Conservation (phyloP, 92 coral and sea anemone species). For the Pocillopora grandis region DNA sequence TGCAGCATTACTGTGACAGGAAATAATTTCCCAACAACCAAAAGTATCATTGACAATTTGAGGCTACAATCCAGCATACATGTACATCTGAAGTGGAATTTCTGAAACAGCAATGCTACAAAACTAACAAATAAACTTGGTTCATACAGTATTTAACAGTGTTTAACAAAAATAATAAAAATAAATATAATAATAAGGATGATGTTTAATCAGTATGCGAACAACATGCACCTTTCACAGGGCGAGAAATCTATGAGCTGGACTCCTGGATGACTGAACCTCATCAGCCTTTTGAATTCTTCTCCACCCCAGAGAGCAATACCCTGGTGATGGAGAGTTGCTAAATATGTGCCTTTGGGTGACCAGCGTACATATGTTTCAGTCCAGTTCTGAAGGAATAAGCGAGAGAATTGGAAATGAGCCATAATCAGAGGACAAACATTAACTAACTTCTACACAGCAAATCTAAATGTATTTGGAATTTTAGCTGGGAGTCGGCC, state of each 20-base stretch:
- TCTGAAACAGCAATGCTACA: too few relatives aligned
- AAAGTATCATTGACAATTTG: too few relatives aligned
- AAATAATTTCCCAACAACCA: too few relatives aligned
- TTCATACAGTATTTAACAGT: too few relatives aligned
- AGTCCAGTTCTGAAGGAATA: constrained; percentile 79
- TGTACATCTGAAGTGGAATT: too few relatives aligned
- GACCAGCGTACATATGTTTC: constrained; percentile 98
- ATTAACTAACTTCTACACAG: too few relatives aligned
- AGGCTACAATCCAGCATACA: too few relatives aligned
- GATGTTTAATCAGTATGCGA: not conserved
- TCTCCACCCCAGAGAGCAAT: constrained; percentile 99
- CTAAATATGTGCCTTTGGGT: constrained; percentile 89
- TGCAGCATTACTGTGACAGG: too few relatives aligned
- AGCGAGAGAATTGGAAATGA: not conserved
- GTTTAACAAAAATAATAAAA: not conserved
- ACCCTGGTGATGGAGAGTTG: constrained; percentile 95
- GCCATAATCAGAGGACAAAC: too few relatives aligned
- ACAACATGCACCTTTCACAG: constrained; percentile 89
- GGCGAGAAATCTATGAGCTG: constrained; percentile 98
- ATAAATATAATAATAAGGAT: not conserved
- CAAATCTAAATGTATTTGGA: too few relatives aligned
- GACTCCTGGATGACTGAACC: constrained; percentile 96
- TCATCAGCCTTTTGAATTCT: constrained; percentile 86
- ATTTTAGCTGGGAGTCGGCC: too few relatives aligned
- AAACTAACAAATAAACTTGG: too few relatives aligned